A percentile compares a stretch with the other conserved stretches of the same genome.
Evolutionary conservation across 2,888 invertebrate species (phyloP).

Genomic region (Dromius quadrimaculatus): DNA sequence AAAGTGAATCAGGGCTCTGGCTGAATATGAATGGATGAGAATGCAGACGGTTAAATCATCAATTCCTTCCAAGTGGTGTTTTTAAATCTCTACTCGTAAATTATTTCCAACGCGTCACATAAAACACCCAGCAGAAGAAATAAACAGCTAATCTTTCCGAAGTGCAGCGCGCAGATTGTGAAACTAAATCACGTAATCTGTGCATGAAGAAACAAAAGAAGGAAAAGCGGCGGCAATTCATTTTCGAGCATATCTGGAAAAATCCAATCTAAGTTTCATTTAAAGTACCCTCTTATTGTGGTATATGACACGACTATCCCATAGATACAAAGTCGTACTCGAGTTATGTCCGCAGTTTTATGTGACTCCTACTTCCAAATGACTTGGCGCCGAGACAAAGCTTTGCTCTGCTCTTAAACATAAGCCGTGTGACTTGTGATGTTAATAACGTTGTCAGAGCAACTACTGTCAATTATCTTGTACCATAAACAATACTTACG

Average conservation of each 20-base stretch:
- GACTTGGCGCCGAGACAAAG: constrained; percentile 56
- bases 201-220: constrained; percentile 49
- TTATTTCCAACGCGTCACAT: constrained; percentile 41
- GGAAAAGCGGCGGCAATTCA: constrained; percentile 47
- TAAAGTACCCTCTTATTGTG: constrained; percentile 55
- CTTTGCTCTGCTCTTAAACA: constrained; percentile 15
- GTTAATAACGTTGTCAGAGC: constrained; percentile 32
- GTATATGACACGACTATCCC: constrained; percentile 54
- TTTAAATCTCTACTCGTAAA: constrained; percentile 30
- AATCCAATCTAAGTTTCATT: constrained; percentile 53
- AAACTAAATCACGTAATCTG: constrained; percentile 47
- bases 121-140: constrained; percentile 39
- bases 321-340: constrained; percentile 52
- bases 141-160: constrained; percentile 50
- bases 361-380: constrained; percentile 58
- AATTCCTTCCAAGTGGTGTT: constrained; percentile 1
- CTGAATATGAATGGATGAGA: too few relatives aligned
- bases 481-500: constrained; percentile 20
- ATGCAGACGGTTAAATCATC: constrained; percentile 15
- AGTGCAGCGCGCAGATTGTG: constrained; percentile 26
- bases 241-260: constrained; percentile 50
- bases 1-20: too few relatives aligned
- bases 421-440: constrained; percentile 28
- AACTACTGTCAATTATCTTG: constrained; percentile 20
- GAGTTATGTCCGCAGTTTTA: constrained; percentile 56